Base-by-base conservation (phyloP, 2,113 vertebrate species). In the Bos indicus region DNA sequence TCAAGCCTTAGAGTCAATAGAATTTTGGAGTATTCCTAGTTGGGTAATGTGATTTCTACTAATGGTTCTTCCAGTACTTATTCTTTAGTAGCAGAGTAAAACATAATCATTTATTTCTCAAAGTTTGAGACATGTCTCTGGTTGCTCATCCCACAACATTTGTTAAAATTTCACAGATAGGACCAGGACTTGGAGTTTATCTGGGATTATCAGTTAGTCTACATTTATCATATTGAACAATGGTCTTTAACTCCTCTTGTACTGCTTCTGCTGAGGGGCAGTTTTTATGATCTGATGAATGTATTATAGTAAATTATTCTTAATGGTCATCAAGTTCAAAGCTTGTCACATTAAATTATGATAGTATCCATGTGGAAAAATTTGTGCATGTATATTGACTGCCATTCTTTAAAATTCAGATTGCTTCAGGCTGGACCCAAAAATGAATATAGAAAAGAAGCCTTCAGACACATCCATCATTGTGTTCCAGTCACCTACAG, bases 81-180 rank as follows among this genome's bases (percentile, higher is more conserved):
- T 30, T 88, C 28, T 91, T 71, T 11, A 74, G 15, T 78, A 7
- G 0, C 16, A 25, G 16, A 16, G 25, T 46, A 84, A 83, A 3
- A 56, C 56, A 71, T 78, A 56, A 46, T 33, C 10, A 95, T 74
- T 64, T 59, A 16, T 77, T 90, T 67, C 48, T 83, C 56, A 91
- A 46, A 88, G 14, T 56, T 60, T 21, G 40, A 96, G 43, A 17
- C 28, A 15, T 88, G n/a, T 40, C 28, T 64, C 33, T 86, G 59
- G 15, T 92, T 52, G 7, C 36, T 94, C 7, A 14, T 33, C 25
- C 21, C 5, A 36, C 23, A 54, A 25, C 64, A 60, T 56, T 94
- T 51, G 30, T 17, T 43, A 25, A 83, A 81, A 56, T 56, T 96
- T 67, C 60, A 89, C 56, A 40, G 46, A 33, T 46, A 30, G 25